Base-by-base conservation (phyloP, 2,888 invertebrate genomes). In the Tetanocera ferruginea region DNA sequence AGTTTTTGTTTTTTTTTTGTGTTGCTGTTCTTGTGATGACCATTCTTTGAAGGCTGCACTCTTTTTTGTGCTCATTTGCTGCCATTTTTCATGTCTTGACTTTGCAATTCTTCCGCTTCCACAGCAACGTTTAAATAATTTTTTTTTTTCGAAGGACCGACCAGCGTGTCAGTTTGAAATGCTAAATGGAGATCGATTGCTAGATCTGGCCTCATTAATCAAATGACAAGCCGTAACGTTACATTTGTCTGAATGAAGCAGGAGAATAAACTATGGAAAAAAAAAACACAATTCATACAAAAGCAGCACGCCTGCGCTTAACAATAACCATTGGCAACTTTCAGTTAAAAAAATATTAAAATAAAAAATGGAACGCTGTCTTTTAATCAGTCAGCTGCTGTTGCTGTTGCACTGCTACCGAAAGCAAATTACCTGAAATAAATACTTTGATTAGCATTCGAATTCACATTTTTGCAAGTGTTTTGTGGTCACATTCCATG, bases 151-250 rank as follows among this genome's bases (percentile, higher is more conserved):
- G 57, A 60, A 43, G 25, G 57, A 28, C 57, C 67, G 43, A 34
- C 3, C 67, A 19, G 14, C 67, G 37, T 43, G 23, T 43, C 82
- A 82, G 81, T 82, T 81, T 78, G 80, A 82, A 82, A 82, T 83
- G 85, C 85, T 86, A 87, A 87, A 87, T 88, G 88, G 88, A 88
- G 87, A 87, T 87, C 87, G 87, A 87, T 87, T 86, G 86, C 82
- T 84, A 84, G 86, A 85, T 86, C 84, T 88, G 88, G 85, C 85
- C 87, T 88, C 87, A 87, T 87, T 87, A 88, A 87, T 87, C 87
- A 87, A 86, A 85, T 84, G 88, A 86, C 86, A 87, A 82, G 84
- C 85, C 60, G 76, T 70, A 66, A 72, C 57, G 60, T 60, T 60
- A 28, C 37, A 60, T 28, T 60, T 60, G 23, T 23, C 19, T 19